Evolutionary conservation across 2,888 invertebrate genomes (phyloP).

Genomic region (Colostygia pectinataria): DNA sequence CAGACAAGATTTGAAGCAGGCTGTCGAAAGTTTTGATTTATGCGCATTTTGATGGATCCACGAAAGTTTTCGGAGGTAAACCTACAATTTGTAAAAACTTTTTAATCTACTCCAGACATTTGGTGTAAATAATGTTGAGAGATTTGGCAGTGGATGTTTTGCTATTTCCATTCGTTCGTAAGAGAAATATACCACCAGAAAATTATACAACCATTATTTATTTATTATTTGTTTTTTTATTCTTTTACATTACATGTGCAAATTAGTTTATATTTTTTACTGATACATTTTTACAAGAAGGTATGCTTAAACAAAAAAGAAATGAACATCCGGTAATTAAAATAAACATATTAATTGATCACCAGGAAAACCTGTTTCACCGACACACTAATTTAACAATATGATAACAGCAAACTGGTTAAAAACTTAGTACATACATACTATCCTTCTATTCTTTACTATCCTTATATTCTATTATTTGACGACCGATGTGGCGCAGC

Average conservation of each 20-base stretch:
- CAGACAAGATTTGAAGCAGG: constrained; percentile 34
- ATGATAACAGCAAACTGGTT: constrained; percentile 7
- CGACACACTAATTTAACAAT: neutral
- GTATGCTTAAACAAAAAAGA: too few relatives aligned
- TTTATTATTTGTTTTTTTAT: too few relatives aligned
- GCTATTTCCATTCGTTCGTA: constrained; percentile 17
- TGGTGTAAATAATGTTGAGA: constrained; percentile 26
- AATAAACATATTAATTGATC: neutral
- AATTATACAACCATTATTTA: too few relatives aligned
- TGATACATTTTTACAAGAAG: too few relatives aligned
- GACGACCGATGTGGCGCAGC: too few relatives aligned
- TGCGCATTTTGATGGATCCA: constrained; percentile 63
- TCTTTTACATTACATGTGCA: too few relatives aligned
- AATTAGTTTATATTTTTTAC: too few relatives aligned
- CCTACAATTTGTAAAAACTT: constrained; percentile 50
- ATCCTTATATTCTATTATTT: too few relatives aligned
- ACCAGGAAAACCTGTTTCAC: neutral
- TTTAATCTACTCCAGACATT: constrained; percentile 45
- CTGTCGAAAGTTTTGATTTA: constrained; percentile 66
- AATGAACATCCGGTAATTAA: neutral
- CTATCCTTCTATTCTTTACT: too few relatives aligned
- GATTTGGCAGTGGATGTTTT: constrained; percentile 17
- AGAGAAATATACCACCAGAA: too few relatives aligned
- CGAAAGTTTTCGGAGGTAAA: constrained; percentile 47
- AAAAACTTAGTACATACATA: neutral